Evolutionary conservation across 2,797 vertebrate species (phyloP).

Genomic region (Astyanax mexicanus): DNA sequence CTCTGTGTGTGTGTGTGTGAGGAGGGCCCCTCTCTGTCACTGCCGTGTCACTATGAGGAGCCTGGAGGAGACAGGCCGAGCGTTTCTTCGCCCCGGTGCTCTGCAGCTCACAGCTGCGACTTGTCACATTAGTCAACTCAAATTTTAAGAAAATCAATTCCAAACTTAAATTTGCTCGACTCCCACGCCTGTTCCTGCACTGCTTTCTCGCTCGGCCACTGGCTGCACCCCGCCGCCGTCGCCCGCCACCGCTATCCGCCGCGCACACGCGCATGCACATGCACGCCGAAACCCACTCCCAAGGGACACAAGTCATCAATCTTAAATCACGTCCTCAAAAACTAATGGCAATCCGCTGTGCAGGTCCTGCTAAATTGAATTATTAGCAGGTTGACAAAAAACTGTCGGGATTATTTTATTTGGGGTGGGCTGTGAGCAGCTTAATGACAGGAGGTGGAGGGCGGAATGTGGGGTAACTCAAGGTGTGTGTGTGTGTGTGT

Average conservation of each 20-base stretch:
- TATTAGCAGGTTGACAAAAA: slow-evolving; percentile 84
- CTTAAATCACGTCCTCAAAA: slow-evolving; percentile 83
- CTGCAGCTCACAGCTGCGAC: slow-evolving; percentile 82
- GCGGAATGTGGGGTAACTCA: slow-evolving; percentile 29
- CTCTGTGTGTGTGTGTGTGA: slow-evolving; percentile 54
- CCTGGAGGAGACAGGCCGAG: slow-evolving; percentile 83
- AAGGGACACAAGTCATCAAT: slow-evolving; percentile 85
- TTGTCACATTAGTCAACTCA: slow-evolving; percentile 86
- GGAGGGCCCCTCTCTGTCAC: slow-evolving; percentile 60
- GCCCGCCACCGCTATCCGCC: background rate
- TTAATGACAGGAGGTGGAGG: slow-evolving; percentile 72
- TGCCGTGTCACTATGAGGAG: slow-evolving; percentile 81
- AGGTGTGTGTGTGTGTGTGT: background rate
- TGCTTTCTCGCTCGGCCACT: slow-evolving; percentile 66
- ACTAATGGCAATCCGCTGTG: slow-evolving; percentile 80
- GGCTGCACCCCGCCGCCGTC: slow-evolving; percentile 28
- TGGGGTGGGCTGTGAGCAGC: slow-evolving; percentile 67
- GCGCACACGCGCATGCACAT: slow-evolving; percentile 16
- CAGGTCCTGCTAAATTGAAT: slow-evolving; percentile 82
- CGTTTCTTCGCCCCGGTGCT: slow-evolving; percentile 63
- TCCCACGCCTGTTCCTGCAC: slow-evolving; percentile 75
- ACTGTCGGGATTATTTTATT: slow-evolving; percentile 76
- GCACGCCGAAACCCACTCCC: slow-evolving; percentile 70
- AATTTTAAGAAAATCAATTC: slow-evolving; percentile 85
- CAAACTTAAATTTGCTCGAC: slow-evolving; percentile 82